Evolutionary conservation across 2,888 invertebrate species (phyloP), one percentile per base, ranked within the genome.

Genomic region (Ormyrus labotus): DNA sequence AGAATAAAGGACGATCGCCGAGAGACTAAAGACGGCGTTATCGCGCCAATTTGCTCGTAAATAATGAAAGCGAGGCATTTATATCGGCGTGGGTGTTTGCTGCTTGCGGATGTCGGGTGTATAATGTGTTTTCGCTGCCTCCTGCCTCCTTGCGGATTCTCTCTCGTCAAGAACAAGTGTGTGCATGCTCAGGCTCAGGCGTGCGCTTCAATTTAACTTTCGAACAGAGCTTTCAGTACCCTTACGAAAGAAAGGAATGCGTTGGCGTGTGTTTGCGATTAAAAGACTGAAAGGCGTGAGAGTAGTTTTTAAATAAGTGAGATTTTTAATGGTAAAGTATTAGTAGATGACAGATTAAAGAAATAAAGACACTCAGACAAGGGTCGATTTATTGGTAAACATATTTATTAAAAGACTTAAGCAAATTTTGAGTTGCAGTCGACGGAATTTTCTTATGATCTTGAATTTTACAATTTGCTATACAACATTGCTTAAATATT

Each of bases 321-420:
- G 34, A 34, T 34, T 10, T 53, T 53, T 53, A 53, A 57, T 57
- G 13, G 6, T 57, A 19, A 51, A 67, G 34, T 13, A 65, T 11
- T n/a, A 64, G n/a, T 7, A 47, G 10, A 63, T 48, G 48, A 53
- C 6, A 10, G 13, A 57, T 57, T 57, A 11, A 57, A 57, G 11
- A 57, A 57, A 57, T 57, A 11, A 57, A 11, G 34, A 34, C 34
- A 60, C 50, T 51, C 7, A 75, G 48, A 76, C 51, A 76, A 19
- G 61, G 51, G 48, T 63, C 53, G 69, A 75, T 75, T 76, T 76
- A 55, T 76, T 76, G 69, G 48, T 76, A 76, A 76, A 76, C 69
- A 69, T 76, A 76, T 76, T 76, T 76, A 76, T 76, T 76, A 69
- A 76, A 76, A 69, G 68, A 55, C 63, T 76, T 69, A 76, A 76